Conservation (phyloP, 2,797 vertebrate species). For the Scleropages formosus region DNA sequence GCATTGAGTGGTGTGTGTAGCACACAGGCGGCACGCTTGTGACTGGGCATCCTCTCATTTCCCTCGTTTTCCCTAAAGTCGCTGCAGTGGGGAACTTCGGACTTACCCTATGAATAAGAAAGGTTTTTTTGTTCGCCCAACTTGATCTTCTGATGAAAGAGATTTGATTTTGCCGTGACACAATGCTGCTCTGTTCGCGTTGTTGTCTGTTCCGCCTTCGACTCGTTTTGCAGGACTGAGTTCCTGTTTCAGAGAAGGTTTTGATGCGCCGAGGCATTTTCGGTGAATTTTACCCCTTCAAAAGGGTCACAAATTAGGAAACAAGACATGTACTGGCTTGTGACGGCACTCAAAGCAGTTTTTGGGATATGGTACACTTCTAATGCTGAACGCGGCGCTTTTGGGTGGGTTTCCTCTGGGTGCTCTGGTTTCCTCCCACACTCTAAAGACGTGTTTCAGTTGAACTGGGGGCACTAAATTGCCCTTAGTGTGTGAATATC, state of each 20-base stretch:
- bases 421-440: too few relatives aligned
- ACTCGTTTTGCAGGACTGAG: slow-evolving; percentile 2
- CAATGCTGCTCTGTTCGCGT: not conserved
- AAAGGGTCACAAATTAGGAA: not conserved
- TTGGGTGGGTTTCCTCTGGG: too few relatives aligned
- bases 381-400: too few relatives aligned
- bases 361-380: not conserved
- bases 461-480: too few relatives aligned
- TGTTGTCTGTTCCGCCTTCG: not conserved
- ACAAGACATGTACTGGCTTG: not conserved
- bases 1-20: too few relatives aligned
- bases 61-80: too few relatives aligned
- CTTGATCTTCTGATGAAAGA: not conserved
- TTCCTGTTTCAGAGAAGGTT: not conserved
- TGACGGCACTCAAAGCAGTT: not conserved
- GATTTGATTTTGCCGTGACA: not conserved
- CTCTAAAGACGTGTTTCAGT: too few relatives aligned
- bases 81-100: not conserved
- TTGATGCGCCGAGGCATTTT: not conserved
- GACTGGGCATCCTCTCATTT: too few relatives aligned
- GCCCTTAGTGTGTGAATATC: too few relatives aligned
- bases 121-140: not conserved
- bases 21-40: not conserved
- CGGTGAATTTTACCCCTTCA: not conserved
- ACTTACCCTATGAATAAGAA: not conserved